These are phyloP conservation scores for Odontamblyopus rebecca DNA, from an alignment of 2,797 vertebrate species.

Conservation along the genomic window DNA sequence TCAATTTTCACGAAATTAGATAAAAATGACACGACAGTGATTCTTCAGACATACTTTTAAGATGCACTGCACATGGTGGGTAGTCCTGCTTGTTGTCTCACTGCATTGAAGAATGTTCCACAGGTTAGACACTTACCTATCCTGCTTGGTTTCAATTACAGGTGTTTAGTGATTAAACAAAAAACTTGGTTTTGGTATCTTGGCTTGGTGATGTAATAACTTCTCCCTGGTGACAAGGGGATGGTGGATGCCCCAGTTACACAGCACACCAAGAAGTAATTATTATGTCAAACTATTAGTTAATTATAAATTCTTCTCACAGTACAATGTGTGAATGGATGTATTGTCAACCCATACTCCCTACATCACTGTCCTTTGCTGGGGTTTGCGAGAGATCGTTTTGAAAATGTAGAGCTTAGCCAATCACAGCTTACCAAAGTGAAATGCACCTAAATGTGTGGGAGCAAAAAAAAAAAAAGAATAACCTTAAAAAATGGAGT, in stretches of 20 bases:
- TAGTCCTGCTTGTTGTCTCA: too few species aligned
- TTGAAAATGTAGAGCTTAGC: background rate
- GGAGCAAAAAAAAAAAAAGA: background rate
- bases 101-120: too few species aligned
- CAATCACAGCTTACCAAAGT: background rate
- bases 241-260: too few species aligned
- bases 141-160: too few species aligned
- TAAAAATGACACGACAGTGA: background rate
- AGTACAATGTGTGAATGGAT: background rate
- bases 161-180: too few species aligned
- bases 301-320: background rate
- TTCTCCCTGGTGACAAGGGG: too few species aligned
- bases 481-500: background rate
- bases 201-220: too few species aligned
- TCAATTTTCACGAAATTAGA: background rate
- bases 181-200: too few species aligned
- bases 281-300: too few species aligned
- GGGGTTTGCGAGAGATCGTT: background rate
- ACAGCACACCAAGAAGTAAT: too few species aligned
- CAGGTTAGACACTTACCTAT: too few species aligned
- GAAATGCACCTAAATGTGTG: background rate
- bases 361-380: background rate
- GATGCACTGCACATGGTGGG: background rate
- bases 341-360: background rate
- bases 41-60: background rate